Conservation (phyloP, 2,797 vertebrate species). For the Sternarchorhynchus goeldii region DNA sequence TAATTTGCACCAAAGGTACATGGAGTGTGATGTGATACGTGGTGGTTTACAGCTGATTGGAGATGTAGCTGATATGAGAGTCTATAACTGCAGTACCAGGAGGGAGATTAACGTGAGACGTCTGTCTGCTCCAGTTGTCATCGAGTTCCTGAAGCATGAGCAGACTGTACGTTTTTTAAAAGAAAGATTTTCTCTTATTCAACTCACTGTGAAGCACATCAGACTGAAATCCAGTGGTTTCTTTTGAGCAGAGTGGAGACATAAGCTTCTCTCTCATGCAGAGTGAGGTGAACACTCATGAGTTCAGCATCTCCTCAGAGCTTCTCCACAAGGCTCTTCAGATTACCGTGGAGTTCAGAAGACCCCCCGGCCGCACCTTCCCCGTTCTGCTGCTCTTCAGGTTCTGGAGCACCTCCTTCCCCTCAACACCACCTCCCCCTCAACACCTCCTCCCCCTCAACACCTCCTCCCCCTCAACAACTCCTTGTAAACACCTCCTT, state of each 20-base stretch:
- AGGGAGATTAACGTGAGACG: conserved; percentile 67
- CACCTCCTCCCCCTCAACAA: too few species aligned
- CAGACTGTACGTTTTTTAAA: conserved; percentile 61
- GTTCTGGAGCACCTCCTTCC: conserved; percentile 57
- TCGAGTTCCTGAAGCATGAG: conserved; percentile 65
- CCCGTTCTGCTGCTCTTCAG: conserved; percentile 82
- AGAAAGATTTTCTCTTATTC: background rate
- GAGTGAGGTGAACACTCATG: conserved; percentile 73
- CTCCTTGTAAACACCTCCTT: too few species aligned
- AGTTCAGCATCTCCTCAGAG: conserved; percentile 70
- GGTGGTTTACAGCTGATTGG: conserved; percentile 64
- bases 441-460: too few species aligned
- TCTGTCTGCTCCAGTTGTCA: conserved; percentile 68
- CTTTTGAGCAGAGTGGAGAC: conserved; percentile 52
- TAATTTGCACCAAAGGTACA: background rate
- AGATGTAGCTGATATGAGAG: conserved; percentile 67
- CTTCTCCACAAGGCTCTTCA: conserved; percentile 70
- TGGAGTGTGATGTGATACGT: background rate
- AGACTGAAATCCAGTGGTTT: conserved; percentile 9
- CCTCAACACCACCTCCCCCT: too few species aligned
- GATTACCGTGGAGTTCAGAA: conserved; percentile 71
- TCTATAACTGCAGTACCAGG: conserved; percentile 74
- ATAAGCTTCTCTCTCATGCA: conserved; percentile 59
- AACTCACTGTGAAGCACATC: background rate
- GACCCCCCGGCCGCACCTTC: conserved; percentile 62